Conservation (phyloP, 2,113 vertebrate genomes). For the Siphamia tubifer region DNA sequence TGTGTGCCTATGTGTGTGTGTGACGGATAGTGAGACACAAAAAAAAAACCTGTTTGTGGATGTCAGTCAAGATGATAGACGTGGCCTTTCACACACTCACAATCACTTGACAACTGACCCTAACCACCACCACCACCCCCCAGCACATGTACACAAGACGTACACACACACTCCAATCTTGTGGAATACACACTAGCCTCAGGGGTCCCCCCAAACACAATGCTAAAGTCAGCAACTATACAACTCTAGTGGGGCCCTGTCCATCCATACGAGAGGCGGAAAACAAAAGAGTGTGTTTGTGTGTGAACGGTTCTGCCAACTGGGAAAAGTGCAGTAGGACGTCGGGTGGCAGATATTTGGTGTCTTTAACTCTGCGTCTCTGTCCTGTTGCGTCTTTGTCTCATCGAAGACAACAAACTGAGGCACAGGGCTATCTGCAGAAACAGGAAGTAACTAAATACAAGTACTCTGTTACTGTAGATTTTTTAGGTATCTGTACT, state of each 20-base stretch:
- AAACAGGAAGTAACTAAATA: too few relatives aligned
- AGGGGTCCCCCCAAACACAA: conserved; percentile 62
- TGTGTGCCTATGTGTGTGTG: neutral
- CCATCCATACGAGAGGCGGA: conserved; percentile 44
- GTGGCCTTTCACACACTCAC: conserved; percentile 76
- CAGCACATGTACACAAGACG: conserved; percentile 6
- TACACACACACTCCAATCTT: conserved; percentile 32
- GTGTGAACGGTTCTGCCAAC: conserved; percentile 13
- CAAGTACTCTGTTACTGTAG: too few relatives aligned
- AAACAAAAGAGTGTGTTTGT: conserved; percentile 54
- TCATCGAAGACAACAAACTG: conserved; percentile 5
- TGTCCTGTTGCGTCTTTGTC: conserved; percentile 54
- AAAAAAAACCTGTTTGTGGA: conserved; percentile 32
- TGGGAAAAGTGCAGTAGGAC: conserved; percentile 47
- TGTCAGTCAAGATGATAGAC: conserved; percentile 76
- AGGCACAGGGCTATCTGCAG: neutral
- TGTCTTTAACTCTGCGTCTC: conserved; percentile 34
- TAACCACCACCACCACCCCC: neutral
- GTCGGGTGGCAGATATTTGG: conserved; percentile 41
- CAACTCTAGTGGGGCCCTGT: conserved; percentile 59
- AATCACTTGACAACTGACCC: conserved; percentile 73
- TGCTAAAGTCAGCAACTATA: conserved; percentile 62
- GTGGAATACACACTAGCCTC: conserved; percentile 37
- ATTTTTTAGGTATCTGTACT: too few relatives aligned
- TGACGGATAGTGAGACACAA: conserved; percentile 5